Evolutionary conservation across 2,113 vertebrate genomes (phyloP), one percentile per base, ranked within the genome.

Genomic region (Laterallus jamaicensis): DNA sequence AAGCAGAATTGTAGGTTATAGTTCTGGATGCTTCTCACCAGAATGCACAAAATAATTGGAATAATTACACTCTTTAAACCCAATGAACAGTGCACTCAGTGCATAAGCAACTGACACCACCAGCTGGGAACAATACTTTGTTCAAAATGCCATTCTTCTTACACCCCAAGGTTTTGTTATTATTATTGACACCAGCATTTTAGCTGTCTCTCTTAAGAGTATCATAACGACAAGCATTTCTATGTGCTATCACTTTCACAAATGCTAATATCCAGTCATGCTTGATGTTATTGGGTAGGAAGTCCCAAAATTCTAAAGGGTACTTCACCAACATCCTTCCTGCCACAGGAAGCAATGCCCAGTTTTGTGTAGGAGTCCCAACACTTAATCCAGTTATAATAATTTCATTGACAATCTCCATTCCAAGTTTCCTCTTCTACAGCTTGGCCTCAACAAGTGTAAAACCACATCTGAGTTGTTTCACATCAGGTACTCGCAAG

Each of bases 191-290:
- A 66, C 0, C 0, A 77, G 22, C 2, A 10, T 54, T 70, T 88
- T 67, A 74, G 31, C 17, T 50, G 12, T 49, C 26, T 82, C 60
- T 82, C 7, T 50, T 31, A 81, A 11, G 21, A 77, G 11, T 19
- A 56, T 26, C 19, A 7, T 15, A 89, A 69, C 1, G 3, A 12
- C 15, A 78, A 87, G 37, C 3, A 49, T 32, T 60, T 64, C 28
- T 39, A 9, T 40, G 9, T 2, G 2, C 5, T 26, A 63, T 35
- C 54, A 7, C 14, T 68, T 62, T 64, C 12, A 13, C 2, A 0
- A 22, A n/a, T 28, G 31, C 2, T 55, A 50, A 54, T 47, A 6
- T 42, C 16, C 40, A 59, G 2, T 58, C 32, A 24, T 29, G 12
- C 12, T 64, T 71, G 55, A 17, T 37, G 11, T 37, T 56, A 40